Conservation (phyloP, 2,888 invertebrate species). For the Parnassius orleans region DNA sequence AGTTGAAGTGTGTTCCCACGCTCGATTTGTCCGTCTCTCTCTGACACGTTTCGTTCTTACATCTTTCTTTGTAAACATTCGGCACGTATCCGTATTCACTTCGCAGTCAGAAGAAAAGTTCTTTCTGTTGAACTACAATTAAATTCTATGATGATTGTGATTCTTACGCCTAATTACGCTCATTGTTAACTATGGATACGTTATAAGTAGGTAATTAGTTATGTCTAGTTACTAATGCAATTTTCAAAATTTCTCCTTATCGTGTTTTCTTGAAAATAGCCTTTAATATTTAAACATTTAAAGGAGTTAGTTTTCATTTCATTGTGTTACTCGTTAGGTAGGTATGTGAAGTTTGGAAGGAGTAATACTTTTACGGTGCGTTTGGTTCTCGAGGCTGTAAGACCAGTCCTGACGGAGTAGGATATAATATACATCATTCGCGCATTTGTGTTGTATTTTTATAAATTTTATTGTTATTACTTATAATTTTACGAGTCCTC, state of each 20-base stretch:
- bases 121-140: slow-evolving; percentile 3
- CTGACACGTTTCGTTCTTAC: slow-evolving; percentile 33
- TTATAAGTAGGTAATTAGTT: too few species aligned
- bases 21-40: slow-evolving; percentile 45
- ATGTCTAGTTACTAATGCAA: too few species aligned
- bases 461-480: slow-evolving; percentile 17
- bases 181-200: too few species aligned
- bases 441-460: slow-evolving; percentile 9
- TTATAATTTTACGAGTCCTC: neutral
- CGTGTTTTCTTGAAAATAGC: too few species aligned
- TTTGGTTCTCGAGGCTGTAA: slow-evolving; percentile 55
- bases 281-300: too few species aligned
- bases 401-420: slow-evolving; percentile 57
- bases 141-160: neutral
- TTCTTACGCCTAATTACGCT: neutral
- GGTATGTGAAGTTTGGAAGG: neutral
- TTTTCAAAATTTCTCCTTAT: too few species aligned
- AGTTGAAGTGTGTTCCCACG: slow-evolving; percentile 57
- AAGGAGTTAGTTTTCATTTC: too few species aligned
- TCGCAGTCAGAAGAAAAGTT: slow-evolving; percentile 3
- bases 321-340: too few species aligned
- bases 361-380: slow-evolving; percentile 36
- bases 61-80: slow-evolving; percentile 26
- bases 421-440: slow-evolving; percentile 49
- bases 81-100: neutral